Evolutionary conservation across 64 coral and sea anemone genomes (phyloP).

Genomic region (Stichodactyla mertensii): DNA sequence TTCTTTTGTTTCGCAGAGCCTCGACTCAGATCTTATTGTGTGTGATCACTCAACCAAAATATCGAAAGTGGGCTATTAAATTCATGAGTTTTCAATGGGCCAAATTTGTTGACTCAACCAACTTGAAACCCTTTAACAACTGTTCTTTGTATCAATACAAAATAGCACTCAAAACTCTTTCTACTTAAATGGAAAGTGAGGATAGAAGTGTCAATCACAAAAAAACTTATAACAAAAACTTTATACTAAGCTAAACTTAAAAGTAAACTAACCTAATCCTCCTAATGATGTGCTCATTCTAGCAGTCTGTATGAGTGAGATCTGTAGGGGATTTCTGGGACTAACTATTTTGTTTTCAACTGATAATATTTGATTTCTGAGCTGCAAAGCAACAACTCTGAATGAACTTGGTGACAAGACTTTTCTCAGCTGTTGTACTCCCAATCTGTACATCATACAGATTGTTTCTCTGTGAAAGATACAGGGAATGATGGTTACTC

Average conservation of each 20-base stretch:
- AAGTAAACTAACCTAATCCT: constrained; percentile 47
- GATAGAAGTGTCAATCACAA: background rate
- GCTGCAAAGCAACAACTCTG: background rate
- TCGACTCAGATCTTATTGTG: no score
- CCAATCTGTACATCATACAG: background rate
- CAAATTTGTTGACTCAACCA: no score
- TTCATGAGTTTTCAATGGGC: no score
- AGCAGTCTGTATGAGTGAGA: constrained; percentile 20
- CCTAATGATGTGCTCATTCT: constrained; percentile 44
- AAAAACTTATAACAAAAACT: background rate
- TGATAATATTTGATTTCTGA: constrained; percentile 15
- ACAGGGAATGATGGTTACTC: background rate
- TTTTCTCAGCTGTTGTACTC: background rate
- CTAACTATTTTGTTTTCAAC: background rate
- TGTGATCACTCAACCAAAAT: no score
- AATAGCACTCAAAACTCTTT: background rate
- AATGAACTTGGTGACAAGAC: background rate
- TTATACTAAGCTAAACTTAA: background rate
- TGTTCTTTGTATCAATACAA: no score
- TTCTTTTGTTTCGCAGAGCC: no score
- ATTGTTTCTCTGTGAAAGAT: background rate
- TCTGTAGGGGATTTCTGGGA: background rate
- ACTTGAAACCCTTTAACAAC: no score
- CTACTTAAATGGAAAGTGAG: background rate
- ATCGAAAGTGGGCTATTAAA: no score